phyloP scores from a whole-genome alignment of 2,888 invertebrate species.

The Pseudanteris insignis region DNA sequence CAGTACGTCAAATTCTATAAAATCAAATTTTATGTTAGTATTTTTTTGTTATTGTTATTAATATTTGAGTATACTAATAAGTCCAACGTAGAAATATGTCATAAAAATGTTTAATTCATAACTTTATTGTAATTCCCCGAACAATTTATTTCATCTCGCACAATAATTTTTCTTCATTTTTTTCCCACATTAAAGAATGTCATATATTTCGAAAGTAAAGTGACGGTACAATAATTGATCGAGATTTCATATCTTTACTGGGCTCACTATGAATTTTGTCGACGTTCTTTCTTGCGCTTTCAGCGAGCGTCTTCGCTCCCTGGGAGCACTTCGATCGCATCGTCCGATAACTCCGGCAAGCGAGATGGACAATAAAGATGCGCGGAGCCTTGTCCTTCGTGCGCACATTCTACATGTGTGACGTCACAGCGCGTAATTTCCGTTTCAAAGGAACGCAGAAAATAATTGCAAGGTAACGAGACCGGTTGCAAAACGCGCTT shows the following conservation, averaged over 20 bases:
- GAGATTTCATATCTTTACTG: constrained; percentile 15
- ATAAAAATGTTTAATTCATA: too few relatives aligned
- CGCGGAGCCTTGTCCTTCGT: constrained; percentile 7
- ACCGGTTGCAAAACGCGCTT: constrained; percentile 42
- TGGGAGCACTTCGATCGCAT: constrained; percentile 25
- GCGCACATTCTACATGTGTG: constrained; percentile 37
- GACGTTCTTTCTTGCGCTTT: constrained; percentile 15
- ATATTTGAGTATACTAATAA: too few relatives aligned
- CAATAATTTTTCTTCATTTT: too few relatives aligned
- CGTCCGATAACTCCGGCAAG: constrained; percentile 27
- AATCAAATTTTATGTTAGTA: too few relatives aligned
- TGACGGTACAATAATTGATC: constrained; percentile 2
- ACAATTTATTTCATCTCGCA: too few relatives aligned
- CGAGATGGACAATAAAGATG: constrained; percentile 34
- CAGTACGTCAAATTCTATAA: too few relatives aligned
- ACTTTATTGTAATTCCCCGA: too few relatives aligned
- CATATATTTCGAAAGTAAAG: constrained; percentile 9
- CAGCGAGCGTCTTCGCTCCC: constrained; percentile 15
- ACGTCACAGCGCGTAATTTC: constrained; percentile 42
- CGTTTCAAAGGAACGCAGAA: constrained; percentile 42
- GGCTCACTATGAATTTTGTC: constrained; percentile 27
- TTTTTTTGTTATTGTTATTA: too few relatives aligned
- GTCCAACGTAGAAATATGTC: too few relatives aligned
- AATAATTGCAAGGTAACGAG: constrained; percentile 45
- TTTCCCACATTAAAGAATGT: constrained; percentile 14